Base-by-base conservation (phyloP, 2,888 invertebrate genomes). In the Drosophila neonasuta region DNA sequence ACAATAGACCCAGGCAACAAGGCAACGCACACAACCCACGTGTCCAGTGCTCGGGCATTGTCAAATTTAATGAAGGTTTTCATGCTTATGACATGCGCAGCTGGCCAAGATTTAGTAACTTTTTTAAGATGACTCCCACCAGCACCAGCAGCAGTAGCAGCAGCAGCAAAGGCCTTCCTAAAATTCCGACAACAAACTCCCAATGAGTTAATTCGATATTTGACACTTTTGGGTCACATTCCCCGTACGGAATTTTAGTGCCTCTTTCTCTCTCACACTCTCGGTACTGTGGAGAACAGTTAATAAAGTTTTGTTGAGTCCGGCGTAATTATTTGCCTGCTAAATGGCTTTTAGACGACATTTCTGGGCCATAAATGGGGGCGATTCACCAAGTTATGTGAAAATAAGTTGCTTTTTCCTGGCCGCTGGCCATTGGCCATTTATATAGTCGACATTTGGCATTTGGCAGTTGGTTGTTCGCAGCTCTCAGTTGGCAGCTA, bases 41-140 rank as follows among this genome's bases (percentile, higher is more conserved):
- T 45, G 34, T 30, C 30, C 48, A 15, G 36, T 24, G 36, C 45
- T 46, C 9, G 46, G 45, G 15, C 76, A 79, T 83, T 88, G 87
- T 88, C 82, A 86, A 88, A 80, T 83, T 84, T 86, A 88, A 88
- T 88, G 87, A 88, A 81, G 88, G 87, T 87, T 87, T 71, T 73
- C 59, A 49, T 71, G 71, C 81, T 77, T 74, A 79, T 79, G 81
- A 80, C 73, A 74, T 77, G 76, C 74, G 71, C 78, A 80, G 78
- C 78, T 79, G 77, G 71, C 62, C 59, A 86, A 72, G 83, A 81
- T 84, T 84, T 81, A 70, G 56, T 64, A 71, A 71, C 62, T 67
- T 68, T 76, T 73, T 58, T 52, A 46, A 59, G 55, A 46, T 56
- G 56, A 56, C 56, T 46, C 46, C 46, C 45, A 36, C 7, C 34